Percentiles rank a stretch among this genome's conserved stretches.
Conservation (phyloP, 2,113 vertebrate species). For the Actenoides hombroni region DNA sequence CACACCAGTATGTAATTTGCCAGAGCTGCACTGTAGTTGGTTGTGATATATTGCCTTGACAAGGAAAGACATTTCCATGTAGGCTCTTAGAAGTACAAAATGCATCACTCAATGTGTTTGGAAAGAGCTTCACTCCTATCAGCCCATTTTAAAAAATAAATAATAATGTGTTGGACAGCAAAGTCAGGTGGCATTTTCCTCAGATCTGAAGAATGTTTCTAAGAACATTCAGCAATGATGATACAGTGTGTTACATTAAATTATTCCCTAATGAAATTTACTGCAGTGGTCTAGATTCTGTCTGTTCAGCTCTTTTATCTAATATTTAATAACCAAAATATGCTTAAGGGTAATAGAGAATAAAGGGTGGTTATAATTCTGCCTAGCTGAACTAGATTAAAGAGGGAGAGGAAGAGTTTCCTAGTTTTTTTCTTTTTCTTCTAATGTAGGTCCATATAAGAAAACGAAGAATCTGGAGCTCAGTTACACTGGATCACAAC, state of each 20-base stretch:
- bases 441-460: neutral
- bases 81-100: neutral
- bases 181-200: neutral
- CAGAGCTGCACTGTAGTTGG: neutral
- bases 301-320: neutral
- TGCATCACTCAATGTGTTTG: neutral
- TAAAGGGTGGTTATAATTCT: neutral
- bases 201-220: neutral
- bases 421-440: neutral
- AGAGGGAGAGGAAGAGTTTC: neutral
- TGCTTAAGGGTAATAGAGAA: neutral
- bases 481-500: neutral
- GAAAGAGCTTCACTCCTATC: neutral
- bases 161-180: neutral
- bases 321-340: neutral
- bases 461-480: neutral
- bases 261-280: neutral
- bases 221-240: neutral
- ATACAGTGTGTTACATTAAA: neutral
- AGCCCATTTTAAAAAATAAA: neutral
- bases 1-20: neutral
- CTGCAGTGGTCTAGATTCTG: neutral
- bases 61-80: neutral
- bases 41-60: neutral
- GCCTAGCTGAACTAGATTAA: neutral